A percentile compares a stretch with the other conserved stretches of the same genome.
These are phyloP conservation scores for Drosophila leontia DNA, from an alignment of 1,140 invertebrate species.

Conservation along the genomic window DNA sequence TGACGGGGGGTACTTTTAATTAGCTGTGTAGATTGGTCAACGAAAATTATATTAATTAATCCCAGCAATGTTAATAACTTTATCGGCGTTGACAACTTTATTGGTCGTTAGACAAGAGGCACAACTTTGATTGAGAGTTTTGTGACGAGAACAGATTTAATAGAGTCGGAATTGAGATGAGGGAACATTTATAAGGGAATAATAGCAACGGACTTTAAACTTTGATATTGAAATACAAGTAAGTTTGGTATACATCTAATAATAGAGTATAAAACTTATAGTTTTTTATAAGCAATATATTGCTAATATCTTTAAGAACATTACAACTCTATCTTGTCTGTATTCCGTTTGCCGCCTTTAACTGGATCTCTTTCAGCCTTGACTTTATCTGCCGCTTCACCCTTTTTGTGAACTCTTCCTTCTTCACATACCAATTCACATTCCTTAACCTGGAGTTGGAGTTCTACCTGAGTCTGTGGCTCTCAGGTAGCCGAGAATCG, in stretches of 20 bases:
- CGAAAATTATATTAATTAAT: constrained; percentile 70
- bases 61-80: constrained; percentile 68
- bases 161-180: not conserved
- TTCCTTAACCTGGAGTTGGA: constrained; percentile 17
- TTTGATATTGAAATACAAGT: not conserved
- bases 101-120: constrained; percentile 31
- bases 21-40: constrained; percentile 51
- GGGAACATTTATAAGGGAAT: not conserved
- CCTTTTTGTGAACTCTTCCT: constrained; percentile 20
- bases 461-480: constrained; percentile 52
- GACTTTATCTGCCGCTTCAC: constrained; percentile 17
- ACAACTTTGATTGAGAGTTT: constrained; percentile 30
- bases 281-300: not conserved
- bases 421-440: constrained; percentile 28
- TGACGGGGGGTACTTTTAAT: constrained; percentile 43
- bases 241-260: no score
- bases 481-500: constrained; percentile 38
- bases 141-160: constrained; percentile 19
- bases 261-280: no score
- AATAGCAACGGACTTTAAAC: constrained; percentile 2
- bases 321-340: not conserved
- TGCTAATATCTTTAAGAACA: not conserved
- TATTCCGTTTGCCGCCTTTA: not conserved
- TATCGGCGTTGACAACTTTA: constrained; percentile 64
- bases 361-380: constrained; percentile 29